phyloP scores from a whole-genome alignment of 2,113 vertebrate species.

The Paratilapia polleni region DNA sequence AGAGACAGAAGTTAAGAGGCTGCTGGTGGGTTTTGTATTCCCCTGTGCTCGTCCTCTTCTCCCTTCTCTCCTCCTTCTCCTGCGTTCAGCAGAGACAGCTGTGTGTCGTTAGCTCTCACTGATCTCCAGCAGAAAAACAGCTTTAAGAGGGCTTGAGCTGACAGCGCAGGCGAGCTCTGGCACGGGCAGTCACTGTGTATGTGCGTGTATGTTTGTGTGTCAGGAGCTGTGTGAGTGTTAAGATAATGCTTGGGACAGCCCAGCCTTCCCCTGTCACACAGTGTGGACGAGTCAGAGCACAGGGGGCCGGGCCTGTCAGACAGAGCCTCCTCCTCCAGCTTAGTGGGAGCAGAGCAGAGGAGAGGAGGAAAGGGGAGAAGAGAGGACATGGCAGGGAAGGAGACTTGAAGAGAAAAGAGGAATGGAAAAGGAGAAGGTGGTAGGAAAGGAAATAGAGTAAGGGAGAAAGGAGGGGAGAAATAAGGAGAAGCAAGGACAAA shows the following conservation, averaged over 20 bases:
- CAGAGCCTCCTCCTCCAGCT: constrained; percentile 53
- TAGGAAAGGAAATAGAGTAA: neutral
- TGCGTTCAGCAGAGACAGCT: constrained; percentile 63
- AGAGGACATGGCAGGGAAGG: neutral
- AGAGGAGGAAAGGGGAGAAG: neutral
- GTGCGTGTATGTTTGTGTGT: constrained; percentile 38
- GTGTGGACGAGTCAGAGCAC: constrained; percentile 68
- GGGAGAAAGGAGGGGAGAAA: neutral
- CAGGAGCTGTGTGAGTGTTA: constrained; percentile 58
- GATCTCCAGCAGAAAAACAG: constrained; percentile 73
- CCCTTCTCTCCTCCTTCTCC: constrained; percentile 18
- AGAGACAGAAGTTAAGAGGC: constrained; percentile 40
- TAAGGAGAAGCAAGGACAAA: neutral
- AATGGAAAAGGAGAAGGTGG: too few relatives aligned
- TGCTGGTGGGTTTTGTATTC: constrained; percentile 34
- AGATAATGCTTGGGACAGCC: constrained; percentile 80
- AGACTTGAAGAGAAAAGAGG: neutral
- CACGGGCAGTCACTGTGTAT: constrained; percentile 38
- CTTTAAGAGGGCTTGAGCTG: constrained; percentile 71
- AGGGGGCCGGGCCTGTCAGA: constrained; percentile 63
- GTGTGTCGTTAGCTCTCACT: constrained; percentile 58
- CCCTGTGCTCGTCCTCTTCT: constrained; percentile 37
- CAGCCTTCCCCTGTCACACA: constrained; percentile 75
- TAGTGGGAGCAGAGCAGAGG: constrained; percentile 7
- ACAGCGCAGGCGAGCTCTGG: constrained; percentile 50